Percentiles rank a stretch among this genome's conserved stretches.
Evolutionary conservation across 1,140 invertebrate species (phyloP).

Genomic region (Ooceraea biroi): DNA sequence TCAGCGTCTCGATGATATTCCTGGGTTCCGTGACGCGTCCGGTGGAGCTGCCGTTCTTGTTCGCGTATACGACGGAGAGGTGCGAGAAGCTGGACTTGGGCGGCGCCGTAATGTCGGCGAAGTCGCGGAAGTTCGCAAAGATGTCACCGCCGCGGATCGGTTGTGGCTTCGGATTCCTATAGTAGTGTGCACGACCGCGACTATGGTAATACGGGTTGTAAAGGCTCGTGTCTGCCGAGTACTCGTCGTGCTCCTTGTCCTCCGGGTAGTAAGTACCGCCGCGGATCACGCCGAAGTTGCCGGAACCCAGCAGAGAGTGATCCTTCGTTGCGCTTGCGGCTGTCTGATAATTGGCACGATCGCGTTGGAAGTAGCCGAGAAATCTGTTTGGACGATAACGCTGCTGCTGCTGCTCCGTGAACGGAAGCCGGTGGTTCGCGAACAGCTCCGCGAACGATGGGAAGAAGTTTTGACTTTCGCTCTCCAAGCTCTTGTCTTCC

Average conservation of each 20-base stretch:
- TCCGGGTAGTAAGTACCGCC: conserved; percentile 94
- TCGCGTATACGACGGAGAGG: conserved; percentile 93
- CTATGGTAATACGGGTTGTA: conserved; percentile 90
- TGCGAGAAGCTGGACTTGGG: conserved; percentile 93
- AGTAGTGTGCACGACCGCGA: conserved; percentile 88
- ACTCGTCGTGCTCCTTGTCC: conserved; percentile 87
- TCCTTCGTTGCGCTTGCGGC: conserved; percentile 76
- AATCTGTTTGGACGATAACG: conserved; percentile 84
- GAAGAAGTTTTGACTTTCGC: conserved; percentile 86
- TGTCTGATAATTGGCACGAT: conserved; percentile 77
- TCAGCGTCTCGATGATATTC: conserved; percentile 93
- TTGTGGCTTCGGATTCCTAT: conserved; percentile 85
- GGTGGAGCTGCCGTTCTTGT: conserved; percentile 88
- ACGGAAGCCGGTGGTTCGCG: conserved; percentile 81
- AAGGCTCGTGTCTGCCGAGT: conserved; percentile 83
- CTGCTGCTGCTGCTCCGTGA: conserved; percentile 81
- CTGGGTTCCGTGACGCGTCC: conserved; percentile 88
- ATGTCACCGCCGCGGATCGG: conserved; percentile 82
- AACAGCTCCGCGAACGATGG: conserved; percentile 86
- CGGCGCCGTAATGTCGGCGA: conserved; percentile 94
- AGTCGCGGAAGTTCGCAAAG: conserved; percentile 95
- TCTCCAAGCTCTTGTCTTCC: conserved; percentile 82
- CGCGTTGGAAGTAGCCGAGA: conserved; percentile 83
- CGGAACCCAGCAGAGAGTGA: conserved; percentile 91
- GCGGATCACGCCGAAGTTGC: conserved; percentile 95